phyloP scores from a whole-genome alignment of 2,888 invertebrate genomes.

The Choristoneura rosaceana region DNA sequence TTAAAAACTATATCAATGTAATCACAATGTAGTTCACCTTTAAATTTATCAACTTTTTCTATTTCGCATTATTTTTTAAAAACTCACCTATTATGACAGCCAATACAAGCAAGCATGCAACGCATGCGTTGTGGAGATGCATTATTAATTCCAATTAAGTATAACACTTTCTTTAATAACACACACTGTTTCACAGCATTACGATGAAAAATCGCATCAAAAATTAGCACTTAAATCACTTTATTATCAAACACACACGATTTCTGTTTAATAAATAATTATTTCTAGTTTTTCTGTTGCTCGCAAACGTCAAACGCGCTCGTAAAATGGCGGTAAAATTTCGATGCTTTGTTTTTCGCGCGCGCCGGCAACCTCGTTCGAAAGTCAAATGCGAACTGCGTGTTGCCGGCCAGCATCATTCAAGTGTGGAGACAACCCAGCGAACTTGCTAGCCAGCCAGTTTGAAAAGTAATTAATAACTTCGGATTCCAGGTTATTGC shows the following conservation, averaged over 20 bases:
- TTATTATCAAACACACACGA: slow-evolving; percentile 6
- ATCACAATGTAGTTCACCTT: slow-evolving; percentile 25
- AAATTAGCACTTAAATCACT: slow-evolving; percentile 22
- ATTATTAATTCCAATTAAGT: slow-evolving; percentile 58
- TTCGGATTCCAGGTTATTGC: background rate
- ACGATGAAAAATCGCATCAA: slow-evolving; percentile 17
- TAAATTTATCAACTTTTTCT: background rate
- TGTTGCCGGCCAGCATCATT: slow-evolving; percentile 61
- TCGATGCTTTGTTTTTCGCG: slow-evolving; percentile 55
- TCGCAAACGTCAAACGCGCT: slow-evolving; percentile 42
- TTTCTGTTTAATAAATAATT: slow-evolving; percentile 8
- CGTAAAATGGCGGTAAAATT: slow-evolving; percentile 55
- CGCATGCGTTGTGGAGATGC: slow-evolving; percentile 63
- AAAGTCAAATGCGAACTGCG: slow-evolving; percentile 80
- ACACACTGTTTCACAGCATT: slow-evolving; percentile 71
- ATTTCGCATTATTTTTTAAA: background rate
- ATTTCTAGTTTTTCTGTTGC: slow-evolving; percentile 12
- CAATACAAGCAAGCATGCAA: slow-evolving; percentile 66
- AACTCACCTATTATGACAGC: slow-evolving; percentile 70
- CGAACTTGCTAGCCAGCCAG: slow-evolving; percentile 61
- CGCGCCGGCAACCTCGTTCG: slow-evolving; percentile 68
- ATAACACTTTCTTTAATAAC: slow-evolving; percentile 35
- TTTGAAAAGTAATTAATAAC: slow-evolving; percentile 52
- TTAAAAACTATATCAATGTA: slow-evolving; percentile 14
- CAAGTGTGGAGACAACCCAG: slow-evolving; percentile 65